Evolutionary conservation across 2,888 invertebrate species (phyloP).

Genomic region (Xestobium rufovillosum): DNA sequence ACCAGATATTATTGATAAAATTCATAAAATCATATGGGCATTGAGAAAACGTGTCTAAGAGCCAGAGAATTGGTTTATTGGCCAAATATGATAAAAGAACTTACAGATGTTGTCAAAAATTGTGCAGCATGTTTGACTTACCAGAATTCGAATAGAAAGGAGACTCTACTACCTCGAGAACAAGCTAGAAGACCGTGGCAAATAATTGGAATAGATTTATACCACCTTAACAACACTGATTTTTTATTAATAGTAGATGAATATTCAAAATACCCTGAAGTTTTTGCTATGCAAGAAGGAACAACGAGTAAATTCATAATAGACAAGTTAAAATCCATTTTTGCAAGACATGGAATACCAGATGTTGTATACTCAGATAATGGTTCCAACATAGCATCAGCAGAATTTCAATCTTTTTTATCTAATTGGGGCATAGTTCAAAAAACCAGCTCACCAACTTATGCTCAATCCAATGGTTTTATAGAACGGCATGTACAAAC

Average conservation of each 20-base stretch:
- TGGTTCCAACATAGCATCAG: conserved; percentile 22
- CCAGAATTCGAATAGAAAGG: conserved; percentile 19
- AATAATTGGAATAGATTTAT: conserved; percentile 24
- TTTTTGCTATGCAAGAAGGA: conserved; percentile 16
- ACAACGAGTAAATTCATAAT: conserved; percentile 22
- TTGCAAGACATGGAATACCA: conserved; percentile 24
- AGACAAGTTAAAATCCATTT: conserved; percentile 20
- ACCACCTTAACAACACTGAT: conserved; percentile 19
- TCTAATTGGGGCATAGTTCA: conserved; percentile 21
- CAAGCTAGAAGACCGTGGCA: conserved; percentile 24
- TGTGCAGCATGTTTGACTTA: conserved; percentile 25
- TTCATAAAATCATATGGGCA: conserved; percentile 27
- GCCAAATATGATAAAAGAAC: conserved; percentile 24
- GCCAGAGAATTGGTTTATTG: conserved; percentile 25
- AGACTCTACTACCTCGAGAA: conserved; percentile 21
- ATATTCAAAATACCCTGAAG: conserved; percentile 26
- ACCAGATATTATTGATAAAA: conserved; percentile 19
- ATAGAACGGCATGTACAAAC: conserved; percentile 22
- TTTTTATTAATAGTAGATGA: conserved; percentile 25
- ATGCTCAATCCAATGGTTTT: conserved; percentile 21
- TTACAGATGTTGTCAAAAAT: conserved; percentile 20
- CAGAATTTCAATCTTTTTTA: conserved; percentile 18
- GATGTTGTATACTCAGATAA: conserved; percentile 22
- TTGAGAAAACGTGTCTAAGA: conserved; percentile 21
- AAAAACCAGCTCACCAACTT: conserved; percentile 18